phyloP scores from a whole-genome alignment of 2,113 vertebrate genomes.

The Lagopus leucura region DNA sequence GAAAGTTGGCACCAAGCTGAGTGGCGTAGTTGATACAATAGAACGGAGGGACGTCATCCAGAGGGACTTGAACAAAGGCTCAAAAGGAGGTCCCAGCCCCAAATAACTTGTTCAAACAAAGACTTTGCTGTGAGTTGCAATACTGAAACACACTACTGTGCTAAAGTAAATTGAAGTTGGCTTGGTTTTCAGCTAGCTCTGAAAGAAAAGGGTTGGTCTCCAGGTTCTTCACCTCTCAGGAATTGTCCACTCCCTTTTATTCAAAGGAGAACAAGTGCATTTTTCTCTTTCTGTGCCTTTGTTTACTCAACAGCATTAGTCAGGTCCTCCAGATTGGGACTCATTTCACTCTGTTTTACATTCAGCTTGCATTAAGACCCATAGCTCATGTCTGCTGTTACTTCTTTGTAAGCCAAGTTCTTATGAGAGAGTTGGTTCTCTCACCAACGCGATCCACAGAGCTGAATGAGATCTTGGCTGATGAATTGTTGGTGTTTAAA shows the following conservation, averaged over 20 bases:
- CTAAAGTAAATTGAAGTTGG: neutral
- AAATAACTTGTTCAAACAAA: neutral
- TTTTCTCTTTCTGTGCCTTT: neutral
- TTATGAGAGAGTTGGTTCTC: neutral
- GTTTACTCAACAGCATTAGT: neutral
- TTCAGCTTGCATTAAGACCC: neutral
- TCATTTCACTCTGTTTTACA: accelerated
- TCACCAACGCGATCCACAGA: neutral
- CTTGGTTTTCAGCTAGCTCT: neutral
- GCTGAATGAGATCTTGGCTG: neutral
- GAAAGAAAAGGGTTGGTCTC: neutral
- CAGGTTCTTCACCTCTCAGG: neutral
- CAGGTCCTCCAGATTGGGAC: accelerated
- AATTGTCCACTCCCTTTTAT: neutral
- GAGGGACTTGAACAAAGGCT: too few species aligned
- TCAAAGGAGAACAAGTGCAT: accelerated
- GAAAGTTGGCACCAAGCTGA: too few species aligned
- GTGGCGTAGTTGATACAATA: too few species aligned
- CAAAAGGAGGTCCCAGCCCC: neutral
- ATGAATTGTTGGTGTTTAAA: too few species aligned
- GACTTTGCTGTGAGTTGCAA: neutral
- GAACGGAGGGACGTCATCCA: too few species aligned
- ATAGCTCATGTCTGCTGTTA: accelerated
- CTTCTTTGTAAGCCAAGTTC: neutral
- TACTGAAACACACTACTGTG: neutral